phyloP scores from a whole-genome alignment of 2,797 vertebrate species.

The Fringilla coelebs region DNA sequence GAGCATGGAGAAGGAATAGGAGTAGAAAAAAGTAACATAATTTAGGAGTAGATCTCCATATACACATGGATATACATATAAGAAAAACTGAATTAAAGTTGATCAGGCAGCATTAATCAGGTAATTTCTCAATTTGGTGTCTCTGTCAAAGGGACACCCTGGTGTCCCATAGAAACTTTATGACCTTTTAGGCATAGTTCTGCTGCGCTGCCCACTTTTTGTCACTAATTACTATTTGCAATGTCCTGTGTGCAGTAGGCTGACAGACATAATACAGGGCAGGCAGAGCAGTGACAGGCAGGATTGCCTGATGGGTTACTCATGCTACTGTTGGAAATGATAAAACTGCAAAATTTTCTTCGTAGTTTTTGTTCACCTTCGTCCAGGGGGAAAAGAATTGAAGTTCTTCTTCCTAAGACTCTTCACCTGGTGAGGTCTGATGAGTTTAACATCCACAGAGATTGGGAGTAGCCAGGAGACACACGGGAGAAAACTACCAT shows the following conservation, averaged over 20 bases:
- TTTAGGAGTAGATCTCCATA: background rate
- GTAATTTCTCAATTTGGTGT: background rate
- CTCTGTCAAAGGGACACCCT: background rate
- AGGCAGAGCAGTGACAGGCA: background rate
- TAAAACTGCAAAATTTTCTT: background rate
- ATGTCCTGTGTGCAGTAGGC: background rate
- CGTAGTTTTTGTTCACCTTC: rapidly evolving
- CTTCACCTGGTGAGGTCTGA: rapidly evolving
- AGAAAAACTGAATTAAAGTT: background rate
- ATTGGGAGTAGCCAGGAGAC: background rate
- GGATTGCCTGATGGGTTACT: background rate
- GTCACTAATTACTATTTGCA: background rate
- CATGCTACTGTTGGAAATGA: background rate
- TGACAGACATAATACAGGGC: background rate
- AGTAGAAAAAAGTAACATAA: background rate
- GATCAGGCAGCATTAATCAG: background rate
- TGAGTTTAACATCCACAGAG: background rate
- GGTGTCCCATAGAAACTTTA: background rate
- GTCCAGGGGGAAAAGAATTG: background rate
- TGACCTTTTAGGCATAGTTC: background rate
- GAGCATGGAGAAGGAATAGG: background rate
- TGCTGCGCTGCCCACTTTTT: background rate
- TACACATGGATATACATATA: no score
- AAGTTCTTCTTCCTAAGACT: background rate
- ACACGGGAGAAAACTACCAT: rapidly evolving